Conservation (phyloP, 1,140 invertebrate genomes). For the Trinorchestia longiramus region DNA sequence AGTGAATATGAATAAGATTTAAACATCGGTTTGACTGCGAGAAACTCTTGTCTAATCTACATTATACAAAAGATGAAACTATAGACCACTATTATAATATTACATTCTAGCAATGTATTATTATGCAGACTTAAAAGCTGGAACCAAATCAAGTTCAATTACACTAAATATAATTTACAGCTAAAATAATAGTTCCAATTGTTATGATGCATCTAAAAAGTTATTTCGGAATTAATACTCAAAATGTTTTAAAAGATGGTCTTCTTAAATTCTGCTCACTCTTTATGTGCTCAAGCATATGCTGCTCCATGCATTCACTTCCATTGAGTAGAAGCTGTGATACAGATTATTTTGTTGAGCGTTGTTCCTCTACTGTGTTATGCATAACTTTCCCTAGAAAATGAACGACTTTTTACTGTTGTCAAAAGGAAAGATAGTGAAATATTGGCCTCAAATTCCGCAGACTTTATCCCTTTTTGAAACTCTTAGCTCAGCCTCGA, state of each 20-base stretch:
- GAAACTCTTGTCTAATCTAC: no score
- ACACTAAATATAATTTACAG: no score
- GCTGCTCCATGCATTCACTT: neutral
- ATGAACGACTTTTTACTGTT: neutral
- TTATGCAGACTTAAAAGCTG: no score
- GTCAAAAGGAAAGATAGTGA: neutral
- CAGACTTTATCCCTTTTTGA: neutral
- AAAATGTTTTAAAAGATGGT: neutral
- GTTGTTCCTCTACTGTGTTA: neutral
- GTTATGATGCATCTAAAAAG: neutral
- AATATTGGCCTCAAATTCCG: neutral
- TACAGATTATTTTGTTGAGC: neutral
- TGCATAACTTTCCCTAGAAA: no score
- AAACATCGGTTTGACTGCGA: no score
- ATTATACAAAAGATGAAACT: no score
- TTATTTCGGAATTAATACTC: neutral
- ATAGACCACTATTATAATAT: no score
- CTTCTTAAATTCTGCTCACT: neutral
- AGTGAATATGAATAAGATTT: neutral
- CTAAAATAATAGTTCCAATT: neutral
- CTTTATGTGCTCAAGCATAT: neutral
- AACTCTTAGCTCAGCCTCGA: no score
- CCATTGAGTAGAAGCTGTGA: neutral
- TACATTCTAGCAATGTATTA: no score
- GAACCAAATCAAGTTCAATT: no score